A percentile compares a stretch with the other conserved stretches of the same genome.
Conservation (phyloP, 2,797 vertebrate species). For the Poeciliopsis gracilis region DNA sequence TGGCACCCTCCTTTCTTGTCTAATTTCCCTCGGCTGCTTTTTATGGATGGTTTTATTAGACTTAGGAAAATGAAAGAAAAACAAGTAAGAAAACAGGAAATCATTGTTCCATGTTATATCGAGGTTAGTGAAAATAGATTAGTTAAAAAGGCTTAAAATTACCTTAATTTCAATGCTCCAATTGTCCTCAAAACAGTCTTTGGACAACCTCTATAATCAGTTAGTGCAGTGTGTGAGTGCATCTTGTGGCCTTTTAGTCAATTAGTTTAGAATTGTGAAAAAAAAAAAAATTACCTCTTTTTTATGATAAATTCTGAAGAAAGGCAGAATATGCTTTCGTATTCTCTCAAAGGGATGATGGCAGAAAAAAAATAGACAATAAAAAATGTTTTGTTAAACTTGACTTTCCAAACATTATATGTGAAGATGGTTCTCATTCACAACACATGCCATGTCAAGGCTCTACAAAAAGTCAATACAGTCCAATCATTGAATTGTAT, state of each 20-base stretch:
- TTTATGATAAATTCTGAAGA: not conserved
- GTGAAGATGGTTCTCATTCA: not conserved
- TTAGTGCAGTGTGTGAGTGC: not conserved
- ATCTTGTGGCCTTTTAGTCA: constrained; percentile 10
- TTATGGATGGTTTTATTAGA: constrained; percentile 71
- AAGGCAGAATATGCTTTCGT: not conserved
- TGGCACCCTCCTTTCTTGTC: constrained; percentile 46
- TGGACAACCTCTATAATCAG: constrained; percentile 14
- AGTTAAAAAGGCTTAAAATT: constrained; percentile 31
- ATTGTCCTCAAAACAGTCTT: constrained; percentile 30
- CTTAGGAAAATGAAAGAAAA: constrained; percentile 26
- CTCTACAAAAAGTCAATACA: not conserved
- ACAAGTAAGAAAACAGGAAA: constrained; percentile 24
- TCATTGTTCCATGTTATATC: constrained; percentile 35
- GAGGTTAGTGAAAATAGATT: constrained; percentile 14
- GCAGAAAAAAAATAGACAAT: not conserved
- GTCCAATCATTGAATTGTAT: not conserved
- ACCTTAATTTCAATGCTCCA: constrained; percentile 26
- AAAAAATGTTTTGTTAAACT: not conserved
- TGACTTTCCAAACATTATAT: not conserved
- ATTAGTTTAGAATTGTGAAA: constrained; percentile 16
- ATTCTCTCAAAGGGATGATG: too few species aligned
- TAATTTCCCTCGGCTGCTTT: constrained; percentile 68
- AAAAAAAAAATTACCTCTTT: not conserved
- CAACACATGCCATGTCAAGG: not conserved